Base-by-base conservation (phyloP, 2,797 vertebrate genomes). In the Microctenopoma lineatum region DNA sequence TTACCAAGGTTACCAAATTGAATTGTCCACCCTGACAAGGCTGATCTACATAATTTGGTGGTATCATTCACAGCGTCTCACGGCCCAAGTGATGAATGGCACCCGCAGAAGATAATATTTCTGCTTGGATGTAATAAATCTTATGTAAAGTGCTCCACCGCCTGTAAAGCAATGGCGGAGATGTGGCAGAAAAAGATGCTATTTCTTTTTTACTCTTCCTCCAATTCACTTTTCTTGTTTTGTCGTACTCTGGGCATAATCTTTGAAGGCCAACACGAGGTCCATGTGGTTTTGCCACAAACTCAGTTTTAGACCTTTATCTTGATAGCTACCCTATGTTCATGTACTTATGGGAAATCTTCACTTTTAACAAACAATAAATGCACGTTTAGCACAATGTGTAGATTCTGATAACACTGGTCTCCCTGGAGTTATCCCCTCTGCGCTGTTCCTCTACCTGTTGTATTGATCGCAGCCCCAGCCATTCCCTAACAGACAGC, bases 11-110 rank as follows among this genome's bases (percentile, higher is more conserved):
- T 98, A 97, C 97, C 92, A 95, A 96, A 92, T 96, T 95, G 95
- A 96, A 97, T 96, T 95, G 94, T 94, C 96, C 95, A 94, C 76
- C 87, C 88, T 93, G 95, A 96, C 95, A 94, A 93, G 93, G 93
- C 94, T 95, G 95, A 98, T 98, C 95, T 98, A 95, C 97, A 98
- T 97, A 97, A 98, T 97, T 95, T 95, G 95, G 95, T 96, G 95
- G 96, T 94, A 95, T 96, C 96, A 94, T 94, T 96, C 95, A 93
- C 90, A 87, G 92, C 90, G 93, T 95, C 94, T 96, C 95, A 92
- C 91, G 94, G 95, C 94, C 93, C 90, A 93, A 79, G 92, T 98
- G 97, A 98, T 97, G 95, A 96, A 98, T 97, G 96, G 94, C 92
- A 94, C 93, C 94, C 91, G 92, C 94, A 94, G 93, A 94, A 93